Conservation (phyloP, 2,797 vertebrate genomes). For the Nyctibius grandis region DNA sequence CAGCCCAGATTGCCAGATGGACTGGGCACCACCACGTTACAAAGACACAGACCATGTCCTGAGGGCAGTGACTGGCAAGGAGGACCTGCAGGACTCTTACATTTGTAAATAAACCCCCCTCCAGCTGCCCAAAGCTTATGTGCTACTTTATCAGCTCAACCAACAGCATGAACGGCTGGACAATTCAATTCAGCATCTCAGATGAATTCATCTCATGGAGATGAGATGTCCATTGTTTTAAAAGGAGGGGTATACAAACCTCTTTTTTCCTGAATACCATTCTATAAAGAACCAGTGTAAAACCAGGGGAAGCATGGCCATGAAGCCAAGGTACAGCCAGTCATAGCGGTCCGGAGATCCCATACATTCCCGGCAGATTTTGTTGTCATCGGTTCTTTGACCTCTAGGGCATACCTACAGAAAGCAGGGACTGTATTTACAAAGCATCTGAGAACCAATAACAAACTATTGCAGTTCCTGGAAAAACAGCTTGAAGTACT, state of each 20-base stretch:
- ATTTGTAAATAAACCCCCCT: neutral
- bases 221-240: neutral
- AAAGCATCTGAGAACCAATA: neutral
- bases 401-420: conserved; percentile 92
- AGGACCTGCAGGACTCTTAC: neutral
- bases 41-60: neutral
- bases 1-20: neutral
- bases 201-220: rapidly evolving
- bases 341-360: conserved; percentile 91
- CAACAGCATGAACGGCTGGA: neutral
- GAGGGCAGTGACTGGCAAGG: neutral
- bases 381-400: conserved; percentile 82
- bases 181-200: neutral
- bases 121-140: neutral
- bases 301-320: conserved; percentile 95
- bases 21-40: neutral
- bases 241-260: conserved; percentile 67
- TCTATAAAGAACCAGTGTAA: conserved; percentile 99
- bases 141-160: neutral
- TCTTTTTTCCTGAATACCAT: conserved; percentile 98
- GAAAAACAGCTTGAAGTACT: neutral
- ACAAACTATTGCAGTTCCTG: rapidly evolving
- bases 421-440: neutral
- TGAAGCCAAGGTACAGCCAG: conserved; percentile 97
- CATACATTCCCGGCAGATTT: conserved; percentile 86